Evolutionary conservation across 2,888 invertebrate species (phyloP).

Genomic region (Hirtodrosophila histrioides): DNA sequence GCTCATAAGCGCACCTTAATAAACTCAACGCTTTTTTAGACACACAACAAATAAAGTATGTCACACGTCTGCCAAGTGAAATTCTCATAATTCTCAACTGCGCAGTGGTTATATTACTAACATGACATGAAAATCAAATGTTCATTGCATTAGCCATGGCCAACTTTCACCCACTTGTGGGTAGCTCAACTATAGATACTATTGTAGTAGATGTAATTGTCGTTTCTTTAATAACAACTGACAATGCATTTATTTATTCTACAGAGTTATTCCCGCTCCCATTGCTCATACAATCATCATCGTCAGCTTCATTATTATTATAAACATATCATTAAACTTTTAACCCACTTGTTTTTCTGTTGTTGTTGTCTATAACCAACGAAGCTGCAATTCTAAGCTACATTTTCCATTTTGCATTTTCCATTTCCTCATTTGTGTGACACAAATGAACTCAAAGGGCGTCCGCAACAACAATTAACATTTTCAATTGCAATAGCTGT

Average conservation of each 20-base stretch:
- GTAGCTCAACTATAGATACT: neutral
- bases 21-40: neutral
- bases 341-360: conserved; percentile 60
- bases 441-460: conserved; percentile 30
- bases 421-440: conserved; percentile 36
- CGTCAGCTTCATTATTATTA: conserved; percentile 21
- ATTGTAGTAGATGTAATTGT: conserved; percentile 8
- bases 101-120: conserved; percentile 17
- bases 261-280: conserved; percentile 5
- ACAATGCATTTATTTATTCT: conserved; percentile 32
- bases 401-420: conserved; percentile 11
- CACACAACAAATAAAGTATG: conserved; percentile 33
- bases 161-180: conserved; percentile 46
- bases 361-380: too few species aligned
- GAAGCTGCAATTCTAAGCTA: conserved; percentile 12
- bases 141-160: conserved; percentile 41
- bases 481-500: conserved; percentile 52
- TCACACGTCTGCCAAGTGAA: conserved; percentile 46
- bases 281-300: conserved; percentile 16
- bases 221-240: conserved; percentile 21
- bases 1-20: too few species aligned
- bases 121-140: conserved; percentile 22
- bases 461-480: conserved; percentile 48
- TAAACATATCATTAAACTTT: conserved; percentile 53
- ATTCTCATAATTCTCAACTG: conserved; percentile 45